Evolutionary conservation across 1,140 invertebrate species (phyloP).

Genomic region (Radopholus similis): DNA sequence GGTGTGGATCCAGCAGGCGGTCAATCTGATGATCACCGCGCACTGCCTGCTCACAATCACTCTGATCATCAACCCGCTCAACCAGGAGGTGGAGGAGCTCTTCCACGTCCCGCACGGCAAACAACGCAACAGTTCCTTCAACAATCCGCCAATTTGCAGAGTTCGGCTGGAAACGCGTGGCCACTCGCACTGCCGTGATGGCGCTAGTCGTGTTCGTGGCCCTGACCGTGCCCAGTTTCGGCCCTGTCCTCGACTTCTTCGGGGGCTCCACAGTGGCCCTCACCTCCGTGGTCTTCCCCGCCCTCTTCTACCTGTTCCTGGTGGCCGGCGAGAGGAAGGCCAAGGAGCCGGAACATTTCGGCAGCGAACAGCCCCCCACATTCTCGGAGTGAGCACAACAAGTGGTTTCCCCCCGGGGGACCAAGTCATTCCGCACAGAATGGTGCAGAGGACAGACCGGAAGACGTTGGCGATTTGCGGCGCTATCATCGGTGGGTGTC

Average conservation of each 20-base stretch:
- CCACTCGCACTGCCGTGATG: conserved; percentile 71
- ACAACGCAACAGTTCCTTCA: conserved; percentile 1
- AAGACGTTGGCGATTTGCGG: conserved; percentile 6
- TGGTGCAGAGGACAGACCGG: conserved; percentile 7
- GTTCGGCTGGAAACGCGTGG: conserved; percentile 74
- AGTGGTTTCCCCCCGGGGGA: no score
- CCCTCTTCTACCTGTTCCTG: conserved; percentile 73
- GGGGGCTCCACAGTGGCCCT: conserved; percentile 78
- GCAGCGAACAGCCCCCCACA: conserved; percentile 9
- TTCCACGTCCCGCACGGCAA: conserved; percentile 49
- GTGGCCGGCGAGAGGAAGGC: conserved; percentile 48
- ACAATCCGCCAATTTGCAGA: conserved; percentile 63
- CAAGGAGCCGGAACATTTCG: conserved; percentile 2
- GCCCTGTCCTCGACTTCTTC: conserved; percentile 80
- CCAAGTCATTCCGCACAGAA: neutral
- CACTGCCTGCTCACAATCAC: conserved; percentile 50
- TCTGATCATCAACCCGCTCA: conserved; percentile 59
- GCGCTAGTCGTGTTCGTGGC: conserved; percentile 73
- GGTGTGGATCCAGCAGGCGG: conserved; percentile 45
- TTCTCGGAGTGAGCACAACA: conserved; percentile 4
- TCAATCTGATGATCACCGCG: conserved; percentile 61
- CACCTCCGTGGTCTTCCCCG: conserved; percentile 77
- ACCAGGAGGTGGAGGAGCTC: conserved; percentile 58
- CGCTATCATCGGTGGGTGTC: conserved; percentile 7
- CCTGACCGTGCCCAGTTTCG: conserved; percentile 78